These are phyloP conservation scores for Dicerorhinus sumatrensis DNA, from an alignment of 2,113 vertebrate species.

Conservation along the genomic window DNA sequence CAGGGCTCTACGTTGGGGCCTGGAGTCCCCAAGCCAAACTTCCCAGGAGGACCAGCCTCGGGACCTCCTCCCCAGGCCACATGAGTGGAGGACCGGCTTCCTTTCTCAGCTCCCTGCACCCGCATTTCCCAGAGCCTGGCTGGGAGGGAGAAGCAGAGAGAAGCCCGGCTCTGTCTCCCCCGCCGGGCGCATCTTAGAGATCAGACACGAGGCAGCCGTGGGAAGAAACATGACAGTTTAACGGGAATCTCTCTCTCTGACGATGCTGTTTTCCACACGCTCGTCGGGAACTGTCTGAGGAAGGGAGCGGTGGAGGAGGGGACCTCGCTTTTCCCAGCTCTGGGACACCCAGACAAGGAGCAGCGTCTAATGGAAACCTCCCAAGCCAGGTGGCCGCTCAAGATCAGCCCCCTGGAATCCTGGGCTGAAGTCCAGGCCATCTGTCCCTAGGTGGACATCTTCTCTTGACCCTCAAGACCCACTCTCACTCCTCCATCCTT, in stretches of 20 bases:
- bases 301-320: not conserved
- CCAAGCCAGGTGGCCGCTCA: not conserved
- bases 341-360: not conserved
- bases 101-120: not conserved
- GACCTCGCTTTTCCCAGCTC: fast-evolving
- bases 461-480: not conserved
- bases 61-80: too few relatives aligned
- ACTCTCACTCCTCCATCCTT: not conserved
- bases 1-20: not conserved
- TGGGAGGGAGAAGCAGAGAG: not conserved
- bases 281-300: not conserved
- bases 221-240: not conserved
- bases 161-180: not conserved
- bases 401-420: not conserved
- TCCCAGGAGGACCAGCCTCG: not conserved
- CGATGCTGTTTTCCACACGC: fast-evolving
- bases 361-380: not conserved
- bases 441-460: not conserved
- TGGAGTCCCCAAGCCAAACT: not conserved
- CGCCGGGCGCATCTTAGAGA: fast-evolving
- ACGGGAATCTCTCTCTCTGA: not conserved
- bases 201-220: not conserved
- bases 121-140: not conserved
- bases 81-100: fast-evolving
- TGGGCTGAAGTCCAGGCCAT: not conserved